phyloP scores from a whole-genome alignment of 2,797 vertebrate genomes.

The Malacoraja senta region DNA sequence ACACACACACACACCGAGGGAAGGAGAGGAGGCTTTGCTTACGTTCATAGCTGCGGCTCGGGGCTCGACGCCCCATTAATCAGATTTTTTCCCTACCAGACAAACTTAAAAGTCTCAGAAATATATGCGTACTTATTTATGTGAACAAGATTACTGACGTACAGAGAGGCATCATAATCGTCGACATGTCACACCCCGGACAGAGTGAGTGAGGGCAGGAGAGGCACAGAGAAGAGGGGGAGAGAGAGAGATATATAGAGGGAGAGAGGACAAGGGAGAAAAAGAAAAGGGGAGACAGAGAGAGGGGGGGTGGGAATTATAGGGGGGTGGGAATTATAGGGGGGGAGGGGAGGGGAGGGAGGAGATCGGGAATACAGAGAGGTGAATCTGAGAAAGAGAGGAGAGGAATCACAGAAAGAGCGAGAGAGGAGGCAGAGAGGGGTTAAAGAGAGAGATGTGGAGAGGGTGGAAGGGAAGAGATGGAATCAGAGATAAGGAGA shows the following conservation, averaged over 20 bases:
- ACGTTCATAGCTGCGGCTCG: not conserved
- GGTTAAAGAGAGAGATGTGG: no score
- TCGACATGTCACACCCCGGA: not conserved
- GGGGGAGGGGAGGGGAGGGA: no score
- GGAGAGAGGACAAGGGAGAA: not conserved
- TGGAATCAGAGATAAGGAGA: not conserved
- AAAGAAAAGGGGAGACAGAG: no score
- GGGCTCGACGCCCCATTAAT: not conserved
- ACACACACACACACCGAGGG: not conserved
- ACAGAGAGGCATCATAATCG: not conserved
- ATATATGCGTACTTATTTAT: not conserved
- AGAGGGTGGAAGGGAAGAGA: not conserved
- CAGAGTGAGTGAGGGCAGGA: not conserved
- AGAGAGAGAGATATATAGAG: no score
- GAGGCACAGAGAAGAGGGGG: not conserved
- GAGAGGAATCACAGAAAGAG: no score
- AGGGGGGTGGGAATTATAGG: no score
- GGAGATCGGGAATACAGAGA: not conserved
- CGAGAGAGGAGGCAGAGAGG: no score
- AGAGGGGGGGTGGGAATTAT: no score
- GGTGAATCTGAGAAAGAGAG: not conserved
- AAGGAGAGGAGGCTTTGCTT: not conserved
- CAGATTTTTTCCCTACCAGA: not conserved
- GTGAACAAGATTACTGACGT: conserved; percentile 17
- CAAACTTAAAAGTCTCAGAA: conserved; percentile 4